phyloP scores from a whole-genome alignment of 2,113 vertebrate genomes.

The Percopsis transmontana region DNA sequence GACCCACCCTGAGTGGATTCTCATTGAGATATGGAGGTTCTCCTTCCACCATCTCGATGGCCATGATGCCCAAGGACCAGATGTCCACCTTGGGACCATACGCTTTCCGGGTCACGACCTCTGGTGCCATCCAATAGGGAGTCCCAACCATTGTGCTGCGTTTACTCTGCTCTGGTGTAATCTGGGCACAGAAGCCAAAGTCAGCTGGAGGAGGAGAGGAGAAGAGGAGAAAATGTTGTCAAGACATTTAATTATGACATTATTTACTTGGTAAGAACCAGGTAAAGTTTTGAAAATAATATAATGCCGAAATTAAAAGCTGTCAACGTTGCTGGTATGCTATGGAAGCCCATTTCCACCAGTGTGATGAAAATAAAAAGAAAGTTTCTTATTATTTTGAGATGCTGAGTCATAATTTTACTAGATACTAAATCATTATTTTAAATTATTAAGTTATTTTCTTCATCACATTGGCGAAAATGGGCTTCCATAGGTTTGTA shows the following conservation, averaged over 20 bases:
- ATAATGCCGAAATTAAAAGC: too few species aligned
- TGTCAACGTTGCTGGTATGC: too few species aligned
- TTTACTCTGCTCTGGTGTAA: constrained; percentile 97
- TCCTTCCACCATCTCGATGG: constrained; percentile 97
- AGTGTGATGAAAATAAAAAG: too few species aligned
- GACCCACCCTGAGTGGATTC: constrained; percentile 89
- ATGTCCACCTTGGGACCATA: constrained; percentile 98
- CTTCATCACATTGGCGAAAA: too few species aligned
- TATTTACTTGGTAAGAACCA: not conserved
- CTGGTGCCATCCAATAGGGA: constrained; percentile 97
- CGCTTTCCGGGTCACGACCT: constrained; percentile 94
- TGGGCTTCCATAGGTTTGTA: too few species aligned
- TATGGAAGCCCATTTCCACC: too few species aligned
- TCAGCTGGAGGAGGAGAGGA: constrained; percentile 80
- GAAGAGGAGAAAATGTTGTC: not conserved
- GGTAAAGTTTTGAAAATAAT: too few species aligned
- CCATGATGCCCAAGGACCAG: constrained; percentile 98
- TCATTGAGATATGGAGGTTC: constrained; percentile 97
- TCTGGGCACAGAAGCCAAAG: constrained; percentile 97
- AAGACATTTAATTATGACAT: not conserved
- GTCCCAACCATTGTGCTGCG: constrained; percentile 99
- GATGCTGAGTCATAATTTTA: too few species aligned
- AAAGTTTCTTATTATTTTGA: too few species aligned
- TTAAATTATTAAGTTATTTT: too few species aligned
- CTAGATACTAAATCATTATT: too few species aligned